Conservation (phyloP, 1,140 invertebrate genomes). For the Listronotus bonariensis region DNA sequence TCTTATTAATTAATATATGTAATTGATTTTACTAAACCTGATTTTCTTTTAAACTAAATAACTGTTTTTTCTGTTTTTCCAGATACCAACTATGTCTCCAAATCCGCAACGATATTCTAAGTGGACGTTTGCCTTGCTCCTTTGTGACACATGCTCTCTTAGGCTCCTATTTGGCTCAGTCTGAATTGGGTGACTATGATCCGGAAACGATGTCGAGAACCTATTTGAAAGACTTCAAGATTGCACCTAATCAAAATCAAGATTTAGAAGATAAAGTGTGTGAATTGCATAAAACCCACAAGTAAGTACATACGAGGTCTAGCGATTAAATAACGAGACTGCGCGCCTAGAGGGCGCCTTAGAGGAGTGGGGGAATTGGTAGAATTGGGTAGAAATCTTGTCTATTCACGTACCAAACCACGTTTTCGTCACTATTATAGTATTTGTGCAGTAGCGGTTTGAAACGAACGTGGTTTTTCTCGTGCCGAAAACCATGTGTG, state of each 20-base stretch:
- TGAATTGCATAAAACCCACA: constrained; percentile 94
- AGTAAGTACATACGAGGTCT: too few species aligned
- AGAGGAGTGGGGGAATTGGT: too few species aligned
- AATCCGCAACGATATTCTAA: constrained; percentile 91
- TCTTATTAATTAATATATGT: too few species aligned
- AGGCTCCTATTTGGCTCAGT: constrained; percentile 96
- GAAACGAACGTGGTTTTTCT: too few species aligned
- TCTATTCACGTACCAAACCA: too few species aligned
- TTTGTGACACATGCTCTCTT: constrained; percentile 96
- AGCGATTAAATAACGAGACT: too few species aligned
- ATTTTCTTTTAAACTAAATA: neutral
- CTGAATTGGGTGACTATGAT: constrained; percentile 96
- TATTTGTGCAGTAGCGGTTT: too few species aligned
- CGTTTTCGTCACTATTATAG: too few species aligned
- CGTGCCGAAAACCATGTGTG: too few species aligned
- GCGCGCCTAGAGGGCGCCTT: too few species aligned
- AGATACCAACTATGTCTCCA: constrained; percentile 93
- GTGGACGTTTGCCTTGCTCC: constrained; percentile 91
- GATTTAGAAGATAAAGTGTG: constrained; percentile 95
- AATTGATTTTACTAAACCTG: too few species aligned
- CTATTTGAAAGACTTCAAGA: constrained; percentile 90
- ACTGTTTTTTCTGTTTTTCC: constrained; percentile 4
- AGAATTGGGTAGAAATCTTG: too few species aligned
- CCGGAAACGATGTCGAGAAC: constrained; percentile 74
- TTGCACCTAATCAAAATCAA: constrained; percentile 86